phyloP scores from a whole-genome alignment of 2,113 vertebrate genomes.

The Phyllostomus discolor region DNA sequence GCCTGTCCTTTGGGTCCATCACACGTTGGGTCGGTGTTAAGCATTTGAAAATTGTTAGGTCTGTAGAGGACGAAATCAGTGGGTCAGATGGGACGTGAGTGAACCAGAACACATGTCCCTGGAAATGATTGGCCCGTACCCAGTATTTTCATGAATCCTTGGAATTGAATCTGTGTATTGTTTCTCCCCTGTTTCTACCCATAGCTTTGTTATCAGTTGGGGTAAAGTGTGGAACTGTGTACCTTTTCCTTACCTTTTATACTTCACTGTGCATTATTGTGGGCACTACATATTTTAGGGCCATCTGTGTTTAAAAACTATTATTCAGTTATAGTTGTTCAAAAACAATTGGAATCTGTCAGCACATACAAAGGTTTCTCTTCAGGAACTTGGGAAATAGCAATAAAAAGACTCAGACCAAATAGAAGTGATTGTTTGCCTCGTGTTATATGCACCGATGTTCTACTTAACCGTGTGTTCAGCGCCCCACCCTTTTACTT shows the following conservation, averaged over 20 bases:
- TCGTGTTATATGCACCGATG: neutral
- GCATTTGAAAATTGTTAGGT: neutral
- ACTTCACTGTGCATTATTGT: neutral
- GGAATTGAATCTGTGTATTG: neutral
- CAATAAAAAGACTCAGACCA: neutral
- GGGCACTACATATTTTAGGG: neutral
- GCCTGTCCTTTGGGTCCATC: neutral
- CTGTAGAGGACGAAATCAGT: neutral
- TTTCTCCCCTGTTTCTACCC: neutral
- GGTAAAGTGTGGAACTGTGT: neutral
- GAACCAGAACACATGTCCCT: neutral
- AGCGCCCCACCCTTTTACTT: neutral
- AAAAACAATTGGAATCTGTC: neutral
- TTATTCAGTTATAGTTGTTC: neutral
- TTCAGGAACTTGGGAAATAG: neutral
- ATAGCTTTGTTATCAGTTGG: neutral
- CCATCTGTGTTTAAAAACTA: slow-evolving; percentile 3
- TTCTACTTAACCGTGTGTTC: neutral
- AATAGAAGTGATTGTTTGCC: neutral
- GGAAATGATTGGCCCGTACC: neutral
- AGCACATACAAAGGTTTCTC: neutral
- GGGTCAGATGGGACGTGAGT: neutral
- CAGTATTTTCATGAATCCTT: neutral
- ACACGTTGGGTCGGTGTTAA: neutral
- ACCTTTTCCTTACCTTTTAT: neutral